Percentiles rank a stretch among this genome's conserved stretches.
Conservation (phyloP, 2,888 invertebrate genomes). For the Latrodectus elegans region DNA sequence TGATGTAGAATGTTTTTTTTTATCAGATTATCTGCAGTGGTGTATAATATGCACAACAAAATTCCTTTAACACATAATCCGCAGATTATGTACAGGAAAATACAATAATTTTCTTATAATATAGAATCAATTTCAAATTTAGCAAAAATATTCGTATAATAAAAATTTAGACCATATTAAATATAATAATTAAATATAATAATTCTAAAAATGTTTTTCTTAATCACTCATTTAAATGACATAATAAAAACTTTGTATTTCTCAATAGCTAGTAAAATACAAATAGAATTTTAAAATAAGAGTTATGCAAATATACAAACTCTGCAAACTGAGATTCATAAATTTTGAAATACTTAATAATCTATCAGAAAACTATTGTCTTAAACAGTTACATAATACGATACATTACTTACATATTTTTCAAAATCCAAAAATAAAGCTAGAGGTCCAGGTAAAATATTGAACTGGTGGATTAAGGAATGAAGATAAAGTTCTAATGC, state of each 20-base stretch:
- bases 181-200: neutral
- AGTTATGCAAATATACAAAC: neutral
- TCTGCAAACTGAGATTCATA: neutral
- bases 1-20: no score
- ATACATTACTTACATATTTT: slow-evolving; percentile 79
- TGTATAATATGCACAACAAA: no score
- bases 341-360: neutral
- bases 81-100: no score
- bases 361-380: neutral
- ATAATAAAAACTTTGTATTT: neutral
- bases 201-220: neutral
- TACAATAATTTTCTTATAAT: neutral
- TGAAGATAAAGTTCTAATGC: slow-evolving; percentile 87
- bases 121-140: neutral
- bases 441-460: slow-evolving; percentile 85
- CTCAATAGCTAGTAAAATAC: neutral
- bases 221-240: neutral
- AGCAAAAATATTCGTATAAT: neutral
- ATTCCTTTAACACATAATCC: no score
- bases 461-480: slow-evolving; percentile 81
- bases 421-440: slow-evolving; percentile 91
- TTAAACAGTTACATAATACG: neutral
- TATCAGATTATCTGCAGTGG: no score
- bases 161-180: neutral
- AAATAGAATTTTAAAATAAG: neutral